Evolutionary conservation across 2,888 invertebrate species (phyloP), one percentile per base, ranked within the genome.

Genomic region (Watsonalla binaria): DNA sequence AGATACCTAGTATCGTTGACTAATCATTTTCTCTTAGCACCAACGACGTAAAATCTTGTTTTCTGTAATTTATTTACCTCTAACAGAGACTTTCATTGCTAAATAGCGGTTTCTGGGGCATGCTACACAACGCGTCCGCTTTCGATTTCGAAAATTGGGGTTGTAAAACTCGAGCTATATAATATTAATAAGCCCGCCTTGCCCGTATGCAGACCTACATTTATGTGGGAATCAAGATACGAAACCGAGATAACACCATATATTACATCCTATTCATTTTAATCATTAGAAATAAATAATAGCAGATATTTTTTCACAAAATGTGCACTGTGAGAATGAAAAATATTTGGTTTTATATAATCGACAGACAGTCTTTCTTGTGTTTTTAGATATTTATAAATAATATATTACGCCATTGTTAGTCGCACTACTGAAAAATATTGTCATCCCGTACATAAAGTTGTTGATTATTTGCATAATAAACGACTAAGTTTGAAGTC

Each of bases 51-150:
- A 8, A 49, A 49, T 49, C 49, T 49, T 8, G 49, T 49, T 49
- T 49, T 37, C 35, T 49, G 14, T 49, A 37, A 48, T 48, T 49
- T 49, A 49, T 49, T 49, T 49, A 39, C 49, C 49, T 49, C 49
- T 49, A 49, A 49, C 39, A 49, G 49, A 13, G 11, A 49, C 49
- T 49, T 49, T 49, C 49, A 49, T 49, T 37, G 49, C 15, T 49
- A 49, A 49, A 49, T 49, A 49, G 49, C 49, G 49, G 49, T 49
- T 49, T 49, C 49, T 49, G 39, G 49, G 49, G 39, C 49, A 37
- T 14, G 39, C 39, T 49, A 14, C 37, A 35, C 35, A 49, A 14
- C 35, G 37, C 49, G 14, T 35, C 37, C 37, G 35, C 48, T 48
- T 48, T 48, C 48, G 14, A 37, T 48, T 48, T 48, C 48, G 35